These are phyloP conservation scores for Egretta garzetta DNA, from an alignment of 2,113 vertebrate species.

Conservation along the genomic window DNA sequence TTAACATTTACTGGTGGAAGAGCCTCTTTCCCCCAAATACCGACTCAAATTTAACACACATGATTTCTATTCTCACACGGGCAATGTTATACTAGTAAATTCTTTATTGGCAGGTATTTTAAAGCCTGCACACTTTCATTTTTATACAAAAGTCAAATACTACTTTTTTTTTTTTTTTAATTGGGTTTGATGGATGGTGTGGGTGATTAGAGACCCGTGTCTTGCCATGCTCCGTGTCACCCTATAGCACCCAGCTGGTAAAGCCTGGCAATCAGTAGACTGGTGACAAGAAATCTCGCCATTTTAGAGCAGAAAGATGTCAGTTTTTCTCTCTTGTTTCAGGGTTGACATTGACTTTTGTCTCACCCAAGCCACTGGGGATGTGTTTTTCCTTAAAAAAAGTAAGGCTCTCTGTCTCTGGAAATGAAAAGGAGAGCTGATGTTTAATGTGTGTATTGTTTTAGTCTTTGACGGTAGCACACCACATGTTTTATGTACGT, in stretches of 20 bases:
- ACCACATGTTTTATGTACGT: background rate
- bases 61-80: background rate
- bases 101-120: background rate
- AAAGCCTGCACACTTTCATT: background rate
- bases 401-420: background rate
- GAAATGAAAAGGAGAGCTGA: background rate
- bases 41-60: background rate
- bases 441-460: background rate
- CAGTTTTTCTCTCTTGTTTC: background rate
- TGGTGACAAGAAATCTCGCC: background rate
- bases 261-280: background rate
- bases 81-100: background rate
- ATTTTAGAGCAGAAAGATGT: background rate
- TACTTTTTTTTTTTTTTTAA: background rate
- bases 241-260: background rate
- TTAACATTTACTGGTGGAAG: background rate
- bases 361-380: background rate
- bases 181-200: background rate
- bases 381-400: background rate
- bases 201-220: background rate
- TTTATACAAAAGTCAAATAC: background rate
- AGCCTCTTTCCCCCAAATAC: background rate
- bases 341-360: background rate
- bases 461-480: background rate
- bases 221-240: background rate